Evolutionary conservation across 92 coral and sea anemone genomes (phyloP), one percentile per base, ranked within the genome.

Genomic region (Heteractis magnifica): DNA sequence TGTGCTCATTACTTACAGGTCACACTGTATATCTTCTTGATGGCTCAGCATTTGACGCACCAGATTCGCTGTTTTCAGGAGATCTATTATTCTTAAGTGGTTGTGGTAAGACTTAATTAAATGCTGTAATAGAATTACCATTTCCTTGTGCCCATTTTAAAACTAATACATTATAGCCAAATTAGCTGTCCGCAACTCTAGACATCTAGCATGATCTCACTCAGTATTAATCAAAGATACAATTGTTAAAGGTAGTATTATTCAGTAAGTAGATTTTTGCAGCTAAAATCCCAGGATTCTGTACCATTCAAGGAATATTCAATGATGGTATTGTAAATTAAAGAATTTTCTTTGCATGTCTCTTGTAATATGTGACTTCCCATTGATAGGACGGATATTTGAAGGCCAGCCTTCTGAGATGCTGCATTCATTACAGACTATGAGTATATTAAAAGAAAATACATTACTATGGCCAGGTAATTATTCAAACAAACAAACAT

Each of bases 381-480:
- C 11, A 75, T 52, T 15, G 53, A 6, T 8, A 82, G 86, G 86
- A 73, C 90, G 90, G 20, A 90, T 90, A 21, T 90, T 90, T 77
- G 93, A 90, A 77, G 93, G 93, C 41, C 78, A 82, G 19, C 83
- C 93, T 23, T 18, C 83, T 8, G 81, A 52, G 56, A 90, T 90
- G 93, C 58, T 86, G 71, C 80, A 87, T 23, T 90, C 93, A 53
- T 84, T 90, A 12, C 86, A 83, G 8, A 81, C 77, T 21, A 90
- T 90, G 41, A 79, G 88, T 12, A 75, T 71, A 26, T 79, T 90
- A 55, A 79, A 86, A 20, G 93, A 90, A 56, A 76, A 77, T 60
- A 90, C 93, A 49, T n/a, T 90, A 23, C 60, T 90, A 2, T 90
- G 93, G 93, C 93, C 93, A 77, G 93, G 93, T 90, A 71, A 62